Percentiles rank a stretch among this genome's conserved stretches.
Conservation (phyloP, 2,113 vertebrate genomes). For the Pelvicachromis taeniatus region DNA sequence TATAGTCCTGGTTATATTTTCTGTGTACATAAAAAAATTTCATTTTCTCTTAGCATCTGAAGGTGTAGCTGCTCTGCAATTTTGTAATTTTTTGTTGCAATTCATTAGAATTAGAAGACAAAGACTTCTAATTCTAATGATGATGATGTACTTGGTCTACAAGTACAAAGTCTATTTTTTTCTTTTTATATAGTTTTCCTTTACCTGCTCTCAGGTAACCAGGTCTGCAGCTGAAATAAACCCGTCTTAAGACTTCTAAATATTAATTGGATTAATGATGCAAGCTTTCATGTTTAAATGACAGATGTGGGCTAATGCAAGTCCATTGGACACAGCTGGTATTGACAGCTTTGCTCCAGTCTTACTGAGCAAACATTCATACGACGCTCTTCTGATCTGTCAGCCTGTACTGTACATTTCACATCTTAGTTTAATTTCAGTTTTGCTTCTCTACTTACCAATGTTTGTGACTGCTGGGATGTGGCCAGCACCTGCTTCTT, state of each 20-base stretch:
- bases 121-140: not conserved
- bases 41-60: not conserved
- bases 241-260: not conserved
- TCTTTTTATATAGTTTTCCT: not conserved
- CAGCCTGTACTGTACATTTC: not conserved
- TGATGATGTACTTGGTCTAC: not conserved
- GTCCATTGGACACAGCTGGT: too few species aligned
- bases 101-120: too few species aligned
- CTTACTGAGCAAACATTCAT: not conserved
- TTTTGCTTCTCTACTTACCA: not conserved
- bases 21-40: not conserved
- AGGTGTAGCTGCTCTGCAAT: accelerated
- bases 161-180: not conserved
- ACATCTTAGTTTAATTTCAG: not conserved
- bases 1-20: not conserved
- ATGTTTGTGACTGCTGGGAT: not conserved
- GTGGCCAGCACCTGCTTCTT: not conserved
- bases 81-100: not conserved
- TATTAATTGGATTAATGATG: not conserved
- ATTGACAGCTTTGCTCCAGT: accelerated
- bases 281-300: not conserved
- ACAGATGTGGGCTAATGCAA: not conserved
- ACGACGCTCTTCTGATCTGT: not conserved
- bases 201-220: not conserved
- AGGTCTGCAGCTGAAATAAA: not conserved